Conservation (phyloP, 2,888 invertebrate species). For the Blastobasis adustella region DNA sequence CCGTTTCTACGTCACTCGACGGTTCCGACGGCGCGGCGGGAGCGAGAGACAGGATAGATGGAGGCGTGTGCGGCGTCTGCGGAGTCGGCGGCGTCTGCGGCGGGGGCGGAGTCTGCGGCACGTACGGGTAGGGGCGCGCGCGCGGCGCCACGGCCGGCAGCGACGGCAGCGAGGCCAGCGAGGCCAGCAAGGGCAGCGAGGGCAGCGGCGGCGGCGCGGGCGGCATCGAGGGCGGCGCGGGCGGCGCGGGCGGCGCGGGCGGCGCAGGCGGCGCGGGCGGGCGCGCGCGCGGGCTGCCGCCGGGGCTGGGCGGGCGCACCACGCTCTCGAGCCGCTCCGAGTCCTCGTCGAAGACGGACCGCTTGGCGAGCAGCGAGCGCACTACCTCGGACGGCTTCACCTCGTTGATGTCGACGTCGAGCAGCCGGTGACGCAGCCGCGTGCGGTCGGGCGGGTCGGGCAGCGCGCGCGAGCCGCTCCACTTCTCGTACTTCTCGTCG, state of each 20-base stretch:
- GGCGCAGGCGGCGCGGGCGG: constrained; percentile 27
- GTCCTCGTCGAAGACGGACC: constrained; percentile 97
- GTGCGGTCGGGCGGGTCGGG: constrained; percentile 75
- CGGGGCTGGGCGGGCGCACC: constrained; percentile 84
- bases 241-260: background rate
- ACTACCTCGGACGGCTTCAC: constrained; percentile 95
- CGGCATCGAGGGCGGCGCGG: constrained; percentile 8
- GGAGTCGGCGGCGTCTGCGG: constrained; percentile 7
- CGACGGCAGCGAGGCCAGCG: constrained; percentile 32
- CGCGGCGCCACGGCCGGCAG: constrained; percentile 65
- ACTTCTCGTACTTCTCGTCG: constrained; percentile 94
- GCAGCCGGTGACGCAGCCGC: constrained; percentile 81
- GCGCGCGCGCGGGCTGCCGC: constrained; percentile 56
- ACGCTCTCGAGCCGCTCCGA: constrained; percentile 92
- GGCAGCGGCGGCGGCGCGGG: background rate
- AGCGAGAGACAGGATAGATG: constrained; percentile 1
- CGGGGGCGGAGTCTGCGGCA: constrained; percentile 78
- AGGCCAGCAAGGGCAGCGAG: background rate
- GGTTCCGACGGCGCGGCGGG: constrained; percentile 4
- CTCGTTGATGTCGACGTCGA: constrained; percentile 86
- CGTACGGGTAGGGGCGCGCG: constrained; percentile 83
- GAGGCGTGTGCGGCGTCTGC: constrained; percentile 8
- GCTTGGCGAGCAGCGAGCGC: constrained; percentile 91
- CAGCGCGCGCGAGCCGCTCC: constrained; percentile 80
- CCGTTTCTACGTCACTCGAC: constrained; percentile 7